phyloP scores from a whole-genome alignment of 1,140 invertebrate genomes.

The Sycophaga agraensis region DNA sequence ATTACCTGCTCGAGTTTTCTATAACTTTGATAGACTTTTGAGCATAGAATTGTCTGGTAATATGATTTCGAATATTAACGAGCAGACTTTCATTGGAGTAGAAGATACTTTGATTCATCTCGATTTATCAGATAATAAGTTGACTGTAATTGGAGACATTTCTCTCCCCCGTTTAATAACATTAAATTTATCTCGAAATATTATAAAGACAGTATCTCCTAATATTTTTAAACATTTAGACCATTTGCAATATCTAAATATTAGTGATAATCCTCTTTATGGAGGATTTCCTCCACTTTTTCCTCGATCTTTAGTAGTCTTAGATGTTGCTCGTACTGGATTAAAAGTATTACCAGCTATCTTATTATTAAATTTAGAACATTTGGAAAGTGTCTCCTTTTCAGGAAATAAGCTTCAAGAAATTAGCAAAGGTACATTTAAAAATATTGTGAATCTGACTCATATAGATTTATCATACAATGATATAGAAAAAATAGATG shows the following conservation, averaged over 20 bases:
- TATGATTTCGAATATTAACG: conserved; percentile 69
- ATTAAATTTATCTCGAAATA: conserved; percentile 78
- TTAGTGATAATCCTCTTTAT: conserved; percentile 73
- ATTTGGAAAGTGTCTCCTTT: conserved; percentile 67
- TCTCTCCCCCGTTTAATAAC: conserved; percentile 66
- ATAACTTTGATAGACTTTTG: conserved; percentile 73
- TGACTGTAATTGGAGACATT: conserved; percentile 68
- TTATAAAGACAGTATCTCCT: conserved; percentile 68
- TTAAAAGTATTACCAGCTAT: conserved; percentile 71
- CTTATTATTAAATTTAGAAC: conserved; percentile 67
- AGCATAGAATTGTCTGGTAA: conserved; percentile 79
- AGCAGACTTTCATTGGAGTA: conserved; percentile 74
- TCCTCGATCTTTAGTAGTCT: conserved; percentile 57
- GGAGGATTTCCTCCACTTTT: conserved; percentile 55
- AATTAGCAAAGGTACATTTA: conserved; percentile 71
- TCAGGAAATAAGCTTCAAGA: conserved; percentile 70
- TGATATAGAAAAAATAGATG: conserved; percentile 73
- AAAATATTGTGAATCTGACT: conserved; percentile 71
- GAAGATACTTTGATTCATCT: conserved; percentile 73
- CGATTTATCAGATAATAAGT: conserved; percentile 74
- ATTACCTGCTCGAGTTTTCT: conserved; percentile 76
- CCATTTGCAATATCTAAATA: conserved; percentile 71
- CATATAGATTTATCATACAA: conserved; percentile 75
- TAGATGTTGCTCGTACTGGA: conserved; percentile 75
- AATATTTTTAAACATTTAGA: conserved; percentile 71